These are phyloP conservation scores for Myrmecophaga tridactyla DNA, from an alignment of 2,113 vertebrate species.

Conservation along the genomic window DNA sequence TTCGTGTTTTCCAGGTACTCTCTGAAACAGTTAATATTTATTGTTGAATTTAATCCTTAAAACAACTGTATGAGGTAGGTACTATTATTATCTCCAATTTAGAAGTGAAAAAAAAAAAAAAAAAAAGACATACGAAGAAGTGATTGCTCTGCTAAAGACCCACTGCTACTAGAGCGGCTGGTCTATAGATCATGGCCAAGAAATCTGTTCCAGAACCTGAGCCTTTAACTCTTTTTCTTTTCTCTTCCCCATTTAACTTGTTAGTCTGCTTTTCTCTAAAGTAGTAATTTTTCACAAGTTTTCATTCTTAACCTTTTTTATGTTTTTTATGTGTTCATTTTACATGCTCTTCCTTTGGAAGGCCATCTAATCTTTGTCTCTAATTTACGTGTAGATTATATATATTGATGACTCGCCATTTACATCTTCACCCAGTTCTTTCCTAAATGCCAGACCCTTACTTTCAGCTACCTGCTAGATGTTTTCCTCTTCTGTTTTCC, in stretches of 20 bases:
- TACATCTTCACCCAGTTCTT: neutral
- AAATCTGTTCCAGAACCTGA: neutral
- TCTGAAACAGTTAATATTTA: neutral
- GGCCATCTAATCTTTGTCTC: neutral
- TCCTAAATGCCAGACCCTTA: neutral
- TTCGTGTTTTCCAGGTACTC: neutral
- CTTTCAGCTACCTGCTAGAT: neutral
- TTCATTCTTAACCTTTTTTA: neutral
- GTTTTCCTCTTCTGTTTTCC: neutral
- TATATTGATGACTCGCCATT: neutral
- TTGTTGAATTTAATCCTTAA: neutral
- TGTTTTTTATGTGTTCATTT: neutral
- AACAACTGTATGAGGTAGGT: neutral
- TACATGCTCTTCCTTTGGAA: neutral
- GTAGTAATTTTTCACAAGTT: neutral
- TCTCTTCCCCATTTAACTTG: neutral
- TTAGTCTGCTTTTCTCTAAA: neutral
- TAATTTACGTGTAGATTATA: neutral
- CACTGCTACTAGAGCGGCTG: neutral
- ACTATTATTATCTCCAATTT: neutral
- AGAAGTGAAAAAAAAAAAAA: neutral
- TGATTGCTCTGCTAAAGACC: neutral
- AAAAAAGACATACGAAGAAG: neutral
- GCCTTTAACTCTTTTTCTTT: neutral
- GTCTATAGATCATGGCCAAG: neutral